Evolutionary conservation across 1,140 invertebrate species (phyloP).

Genomic region (Camponotus floridanus): DNA sequence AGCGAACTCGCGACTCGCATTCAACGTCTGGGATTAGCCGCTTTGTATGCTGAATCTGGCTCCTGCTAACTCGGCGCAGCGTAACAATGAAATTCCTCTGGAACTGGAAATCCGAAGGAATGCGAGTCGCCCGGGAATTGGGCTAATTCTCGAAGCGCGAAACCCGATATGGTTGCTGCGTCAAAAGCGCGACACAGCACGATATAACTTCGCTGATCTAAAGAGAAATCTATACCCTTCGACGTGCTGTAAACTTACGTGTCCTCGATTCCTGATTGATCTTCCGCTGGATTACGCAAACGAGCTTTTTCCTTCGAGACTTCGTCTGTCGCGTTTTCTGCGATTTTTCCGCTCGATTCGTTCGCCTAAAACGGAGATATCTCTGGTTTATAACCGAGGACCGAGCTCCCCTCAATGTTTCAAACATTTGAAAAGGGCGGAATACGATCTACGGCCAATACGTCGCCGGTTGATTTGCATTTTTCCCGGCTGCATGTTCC

Average conservation of each 20-base stretch:
- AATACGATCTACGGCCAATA: slow-evolving; percentile 68
- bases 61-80: slow-evolving; percentile 62
- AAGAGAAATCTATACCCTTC: not conserved
- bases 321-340: slow-evolving; percentile 15
- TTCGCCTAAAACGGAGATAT: slow-evolving; percentile 28
- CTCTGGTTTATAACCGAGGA: slow-evolving; percentile 19
- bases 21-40: slow-evolving; percentile 70
- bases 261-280: slow-evolving; percentile 35
- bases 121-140: slow-evolving; percentile 46
- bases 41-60: slow-evolving; percentile 42
- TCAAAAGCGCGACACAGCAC: not conserved
- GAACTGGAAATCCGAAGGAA: slow-evolving; percentile 56
- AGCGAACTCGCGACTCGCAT: slow-evolving; percentile 67
- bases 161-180: not conserved
- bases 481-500: slow-evolving; percentile 53
- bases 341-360: not conserved
- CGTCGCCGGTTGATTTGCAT: slow-evolving; percentile 75
- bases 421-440: slow-evolving; percentile 42
- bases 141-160: slow-evolving; percentile 59
- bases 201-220: slow-evolving; percentile 17
- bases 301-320: not conserved
- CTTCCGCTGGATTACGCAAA: not conserved
- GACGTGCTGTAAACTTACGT: not conserved
- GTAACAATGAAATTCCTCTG: slow-evolving; percentile 67
- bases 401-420: not conserved